Evolutionary conservation across 2,113 vertebrate genomes (phyloP), one percentile per base, ranked within the genome.

Genomic region (Egretta garzetta): DNA sequence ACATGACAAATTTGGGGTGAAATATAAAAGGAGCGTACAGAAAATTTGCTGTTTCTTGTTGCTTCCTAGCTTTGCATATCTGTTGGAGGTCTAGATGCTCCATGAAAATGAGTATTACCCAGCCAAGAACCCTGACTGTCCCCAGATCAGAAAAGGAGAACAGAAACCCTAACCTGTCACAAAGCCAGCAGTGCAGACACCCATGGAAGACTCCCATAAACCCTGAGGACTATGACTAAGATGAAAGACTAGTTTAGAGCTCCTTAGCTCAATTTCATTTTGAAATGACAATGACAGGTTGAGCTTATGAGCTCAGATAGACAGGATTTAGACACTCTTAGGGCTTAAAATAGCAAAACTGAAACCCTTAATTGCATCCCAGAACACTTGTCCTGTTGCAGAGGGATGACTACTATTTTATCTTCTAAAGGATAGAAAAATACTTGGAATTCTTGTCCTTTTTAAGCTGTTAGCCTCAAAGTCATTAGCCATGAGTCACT

Each of bases 231-330:
- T 56, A 72, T 52, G 14, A 33, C 7, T 72, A 50, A 72, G 58
- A 39, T 8, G 6, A 68, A 85, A 82, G 26, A 27, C 16, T 56
- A 18, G 17, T 68, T 43, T 79, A 88, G 15, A 79, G 26, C 12
- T 58, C 35, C 37, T 79, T 45, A 59, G 50, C 13, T 86, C n/a
- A 56, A 82, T 35, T 79, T 72, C 8, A 56, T 60, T 93, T 73
- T 62, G 24, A 92, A 88, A n/a, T 70, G 1, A 52, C 33, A 68
- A 8, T 4, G 33, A 66, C 0, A 0, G 5, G 10, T 13, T 83
- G 49, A 86, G 30, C 2, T 92, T 82, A 41, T 35, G 33, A 88
- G 72, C 24, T 76, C 43, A 24, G 23, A 45, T 3, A 82, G 11
- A 32, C 4, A 75, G 12, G 27, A 80, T 56, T 90, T 64, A 83